Base-by-base conservation (phyloP, 2,888 invertebrate species). In the Magallana nippona region DNA sequence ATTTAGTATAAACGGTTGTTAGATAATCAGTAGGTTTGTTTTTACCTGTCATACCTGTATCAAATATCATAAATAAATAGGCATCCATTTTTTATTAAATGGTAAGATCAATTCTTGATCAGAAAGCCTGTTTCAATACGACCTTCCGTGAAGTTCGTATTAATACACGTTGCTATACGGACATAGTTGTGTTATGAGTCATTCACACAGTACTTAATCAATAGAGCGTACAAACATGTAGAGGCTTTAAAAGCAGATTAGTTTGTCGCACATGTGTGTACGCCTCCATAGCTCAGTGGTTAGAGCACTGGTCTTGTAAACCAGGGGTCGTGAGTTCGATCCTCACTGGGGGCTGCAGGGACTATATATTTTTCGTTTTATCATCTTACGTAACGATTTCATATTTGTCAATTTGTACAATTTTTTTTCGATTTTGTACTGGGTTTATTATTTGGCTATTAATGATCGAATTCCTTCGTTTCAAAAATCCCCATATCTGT, bases 221-320 rank as follows among this genome's bases (percentile, higher is more conserved):
- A 71, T 71, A 71, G 11, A 27, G 27, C 71, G 71, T 22, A 71
- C 71, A 71, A 71, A 32, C 71, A 71, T 22, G n/a, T 17, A 17
- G 60, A 27, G 32, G 71, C 13, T 71, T 71, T 22, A 71, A 71
- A 71, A 5, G 32, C 71, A 22, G 71, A 27, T 71, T 27, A 71
- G 8, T 71, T 15, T 71, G 2, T 15, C 13, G 2, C 1, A 15
- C 13, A 8, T 11, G 22, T 57, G 15, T 32, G 56, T 57, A 57
- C 17, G 84, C 87, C 85, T 84, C 83, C 79, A 89, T 89, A 89
- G 89, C 88, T 89, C 88, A 89, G 89, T 87, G 88, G 89, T 88
- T 87, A 89, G 89, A 89, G 89, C 89, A 89, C 89, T 89, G 89
- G 89, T 89, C 89, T 89, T 88, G 88, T 88, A 89, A 89, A 89